These are phyloP conservation scores for Pseudomugil gertrudae DNA, from an alignment of 2,797 vertebrate genomes.

Conservation along the genomic window DNA sequence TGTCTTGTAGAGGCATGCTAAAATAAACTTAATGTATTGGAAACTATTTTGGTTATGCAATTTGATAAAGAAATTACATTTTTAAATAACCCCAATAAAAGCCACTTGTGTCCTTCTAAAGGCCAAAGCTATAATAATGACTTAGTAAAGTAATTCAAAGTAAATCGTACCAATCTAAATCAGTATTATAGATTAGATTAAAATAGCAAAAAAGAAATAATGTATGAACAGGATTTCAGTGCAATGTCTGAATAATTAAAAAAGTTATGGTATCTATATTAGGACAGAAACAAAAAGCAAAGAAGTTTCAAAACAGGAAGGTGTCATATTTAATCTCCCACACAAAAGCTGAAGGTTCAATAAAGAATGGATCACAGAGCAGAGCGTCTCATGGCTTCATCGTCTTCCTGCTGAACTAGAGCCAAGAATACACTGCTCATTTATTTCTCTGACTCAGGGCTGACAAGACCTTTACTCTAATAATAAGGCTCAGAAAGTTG, in stretches of 20 bases:
- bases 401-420: constrained; percentile 24
- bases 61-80: no score
- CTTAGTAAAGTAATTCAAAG: not conserved
- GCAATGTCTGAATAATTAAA: not conserved
- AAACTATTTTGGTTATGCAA: not conserved
- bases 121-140: not conserved
- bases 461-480: constrained; percentile 23
- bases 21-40: not conserved
- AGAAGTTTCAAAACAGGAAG: constrained; percentile 16
- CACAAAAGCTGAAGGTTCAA: constrained; percentile 26
- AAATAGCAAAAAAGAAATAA: not conserved
- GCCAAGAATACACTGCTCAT: constrained; percentile 17
- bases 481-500: constrained; percentile 8
- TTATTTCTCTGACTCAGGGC: constrained; percentile 4
- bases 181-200: not conserved
- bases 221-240: not conserved
- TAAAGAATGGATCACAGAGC: constrained; percentile 32
- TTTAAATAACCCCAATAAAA: no score
- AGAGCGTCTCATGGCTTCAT: constrained; percentile 35
- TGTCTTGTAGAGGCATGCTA: not conserved
- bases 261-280: not conserved
- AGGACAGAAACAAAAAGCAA: not conserved
- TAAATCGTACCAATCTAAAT: not conserved
- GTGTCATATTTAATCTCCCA: constrained; percentile 15
- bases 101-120: not conserved